phyloP scores from a whole-genome alignment of 2,113 vertebrate species.

The Oreocharis arfaki region DNA sequence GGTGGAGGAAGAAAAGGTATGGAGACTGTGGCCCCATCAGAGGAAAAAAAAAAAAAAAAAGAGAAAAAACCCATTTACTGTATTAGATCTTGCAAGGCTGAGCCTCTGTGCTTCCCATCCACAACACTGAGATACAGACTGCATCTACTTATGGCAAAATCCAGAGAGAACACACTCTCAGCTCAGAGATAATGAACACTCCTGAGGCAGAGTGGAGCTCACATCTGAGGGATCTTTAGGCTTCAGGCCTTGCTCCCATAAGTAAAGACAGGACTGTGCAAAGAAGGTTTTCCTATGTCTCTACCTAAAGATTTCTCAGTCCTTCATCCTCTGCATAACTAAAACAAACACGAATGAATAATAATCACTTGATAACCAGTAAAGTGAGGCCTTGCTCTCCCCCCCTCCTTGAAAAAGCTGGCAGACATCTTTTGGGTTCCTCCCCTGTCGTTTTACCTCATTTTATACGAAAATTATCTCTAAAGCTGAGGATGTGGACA shows the following conservation, averaged over 20 bases:
- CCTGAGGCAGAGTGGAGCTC: background rate
- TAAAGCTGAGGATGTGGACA: background rate
- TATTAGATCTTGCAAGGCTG: background rate
- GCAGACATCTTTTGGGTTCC: background rate
- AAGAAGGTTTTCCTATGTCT: background rate
- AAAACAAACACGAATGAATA: background rate
- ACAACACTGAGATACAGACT: background rate
- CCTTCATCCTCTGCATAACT: background rate
- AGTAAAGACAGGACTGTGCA: background rate
- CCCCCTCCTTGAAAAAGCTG: background rate
- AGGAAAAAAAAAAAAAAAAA: no score
- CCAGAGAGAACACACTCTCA: background rate
- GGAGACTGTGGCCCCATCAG: background rate
- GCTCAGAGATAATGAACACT: background rate
- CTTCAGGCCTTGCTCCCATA: background rate
- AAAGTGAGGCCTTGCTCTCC: background rate
- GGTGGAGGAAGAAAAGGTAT: background rate
- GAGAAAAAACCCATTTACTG: rapidly evolving
- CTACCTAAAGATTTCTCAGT: background rate
- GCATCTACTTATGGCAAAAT: background rate
- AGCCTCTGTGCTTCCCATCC: background rate
- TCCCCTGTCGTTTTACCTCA: background rate
- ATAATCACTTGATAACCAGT: background rate
- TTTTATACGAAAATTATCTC: background rate
- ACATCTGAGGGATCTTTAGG: background rate